Percentiles rank a stretch among this genome's conserved stretches.
Conservation (phyloP, 2,113 vertebrate species). For the Anseranas semipalmata region DNA sequence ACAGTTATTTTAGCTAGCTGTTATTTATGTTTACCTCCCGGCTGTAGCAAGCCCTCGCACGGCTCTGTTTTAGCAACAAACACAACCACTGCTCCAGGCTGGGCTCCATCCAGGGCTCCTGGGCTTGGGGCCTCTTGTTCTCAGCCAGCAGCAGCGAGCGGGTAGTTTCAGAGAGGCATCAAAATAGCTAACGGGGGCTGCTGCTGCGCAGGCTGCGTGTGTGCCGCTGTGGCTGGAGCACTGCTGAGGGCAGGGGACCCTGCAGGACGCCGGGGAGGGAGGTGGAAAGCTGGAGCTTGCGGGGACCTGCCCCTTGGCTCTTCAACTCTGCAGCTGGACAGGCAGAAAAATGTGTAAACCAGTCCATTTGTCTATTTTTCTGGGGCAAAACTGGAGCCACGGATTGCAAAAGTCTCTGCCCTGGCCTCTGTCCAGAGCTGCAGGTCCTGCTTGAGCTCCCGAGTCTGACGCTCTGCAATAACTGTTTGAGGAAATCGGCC, state of each 20-base stretch:
- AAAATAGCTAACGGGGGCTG: accelerated
- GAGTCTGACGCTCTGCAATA: not conserved
- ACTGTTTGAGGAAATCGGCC: not conserved
- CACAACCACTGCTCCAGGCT: not conserved
- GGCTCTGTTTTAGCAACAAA: not conserved
- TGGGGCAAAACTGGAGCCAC: not conserved
- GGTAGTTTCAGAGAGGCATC: not conserved
- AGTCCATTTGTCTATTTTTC: not conserved
- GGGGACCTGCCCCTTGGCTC: not conserved
- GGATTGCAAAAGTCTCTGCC: accelerated
- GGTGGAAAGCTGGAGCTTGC: not conserved
- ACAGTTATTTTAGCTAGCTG: slow-evolving; percentile 19
- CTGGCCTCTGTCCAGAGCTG: too few relatives aligned
- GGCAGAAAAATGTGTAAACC: not conserved
- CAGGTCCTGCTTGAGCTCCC: not conserved
- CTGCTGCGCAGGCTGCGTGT: not conserved
- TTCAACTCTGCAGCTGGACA: not conserved
- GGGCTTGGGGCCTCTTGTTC: not conserved
- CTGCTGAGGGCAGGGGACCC: too few relatives aligned
- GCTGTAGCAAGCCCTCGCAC: not conserved
- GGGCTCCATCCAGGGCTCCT: not conserved
- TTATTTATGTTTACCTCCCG: not conserved
- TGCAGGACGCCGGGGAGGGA: too few relatives aligned
- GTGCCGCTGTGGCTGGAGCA: too few relatives aligned
- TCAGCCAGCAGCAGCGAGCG: not conserved